A percentile compares a stretch with the other conserved stretches of the same genome.
These are phyloP conservation scores for Callospermophilus lateralis DNA, from an alignment of 2,113 vertebrate species.

Conservation along the genomic window DNA sequence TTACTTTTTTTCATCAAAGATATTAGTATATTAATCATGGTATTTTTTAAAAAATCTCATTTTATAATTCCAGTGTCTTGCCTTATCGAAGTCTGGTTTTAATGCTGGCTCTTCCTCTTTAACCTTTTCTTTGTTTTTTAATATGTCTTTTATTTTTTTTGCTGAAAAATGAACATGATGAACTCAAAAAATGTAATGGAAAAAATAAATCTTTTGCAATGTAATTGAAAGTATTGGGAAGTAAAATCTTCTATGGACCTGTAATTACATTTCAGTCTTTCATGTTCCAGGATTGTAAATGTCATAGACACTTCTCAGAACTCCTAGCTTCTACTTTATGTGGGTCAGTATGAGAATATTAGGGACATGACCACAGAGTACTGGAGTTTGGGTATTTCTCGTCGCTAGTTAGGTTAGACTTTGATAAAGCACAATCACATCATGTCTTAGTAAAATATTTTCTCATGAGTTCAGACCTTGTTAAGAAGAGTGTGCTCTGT, in stretches of 20 bases:
- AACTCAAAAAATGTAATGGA: background rate
- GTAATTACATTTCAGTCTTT: background rate
- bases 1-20: background rate
- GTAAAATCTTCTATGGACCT: background rate
- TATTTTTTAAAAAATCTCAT: background rate
- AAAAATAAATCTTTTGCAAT: background rate
- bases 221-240: background rate
- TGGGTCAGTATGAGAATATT: background rate
- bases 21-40: background rate
- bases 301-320: background rate
- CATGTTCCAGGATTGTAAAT: background rate
- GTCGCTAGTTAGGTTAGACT: background rate
- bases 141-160: background rate
- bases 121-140: background rate
- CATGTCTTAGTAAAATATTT: background rate
- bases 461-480: background rate
- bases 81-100: background rate
- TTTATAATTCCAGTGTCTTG: background rate
- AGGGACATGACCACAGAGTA: too few relatives aligned
- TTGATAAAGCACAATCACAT: background rate
- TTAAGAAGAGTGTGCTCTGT: background rate
- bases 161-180: background rate
- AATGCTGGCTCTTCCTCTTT: background rate
- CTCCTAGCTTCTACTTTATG: background rate
- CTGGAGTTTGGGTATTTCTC: background rate